phyloP scores from a whole-genome alignment of 2,797 vertebrate species.

The Fringilla coelebs region DNA sequence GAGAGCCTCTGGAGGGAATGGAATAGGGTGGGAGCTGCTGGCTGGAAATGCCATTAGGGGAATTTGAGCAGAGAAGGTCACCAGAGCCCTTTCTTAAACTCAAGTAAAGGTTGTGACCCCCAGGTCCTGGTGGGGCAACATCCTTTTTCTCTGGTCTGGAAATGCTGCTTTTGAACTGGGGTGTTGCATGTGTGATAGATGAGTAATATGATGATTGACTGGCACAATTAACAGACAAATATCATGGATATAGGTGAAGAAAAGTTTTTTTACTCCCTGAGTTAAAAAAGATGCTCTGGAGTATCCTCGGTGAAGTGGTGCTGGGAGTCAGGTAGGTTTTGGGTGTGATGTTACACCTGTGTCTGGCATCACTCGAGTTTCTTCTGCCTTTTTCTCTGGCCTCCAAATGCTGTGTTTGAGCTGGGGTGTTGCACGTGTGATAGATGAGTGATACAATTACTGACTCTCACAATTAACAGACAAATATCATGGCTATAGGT shows the following conservation, averaged over 20 bases:
- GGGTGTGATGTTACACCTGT: too few species aligned
- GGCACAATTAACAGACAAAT: too few species aligned
- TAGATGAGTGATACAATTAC: neutral
- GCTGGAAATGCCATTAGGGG: neutral
- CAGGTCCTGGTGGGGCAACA: neutral
- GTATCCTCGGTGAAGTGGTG: too few species aligned
- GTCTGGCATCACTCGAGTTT: too few species aligned
- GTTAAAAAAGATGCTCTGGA: too few species aligned
- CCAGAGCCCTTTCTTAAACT: neutral
- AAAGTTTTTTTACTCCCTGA: too few species aligned
- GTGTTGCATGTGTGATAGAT: too few species aligned
- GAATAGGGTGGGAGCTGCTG: neutral
- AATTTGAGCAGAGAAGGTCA: rapidly evolving
- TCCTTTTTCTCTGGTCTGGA: neutral
- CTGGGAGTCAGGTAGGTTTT: too few species aligned
- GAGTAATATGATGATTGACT: too few species aligned
- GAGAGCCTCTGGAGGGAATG: neutral
- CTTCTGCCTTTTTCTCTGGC: too few species aligned
- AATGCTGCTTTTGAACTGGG: rapidly evolving
- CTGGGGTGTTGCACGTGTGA: rapidly evolving
- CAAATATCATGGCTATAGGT: neutral
- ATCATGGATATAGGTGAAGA: too few species aligned
- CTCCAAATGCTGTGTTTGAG: too few species aligned
- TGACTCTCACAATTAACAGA: neutral
- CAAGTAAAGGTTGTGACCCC: neutral